Evolutionary conservation across 2,113 vertebrate genomes (phyloP), one percentile per base, ranked within the genome.

Genomic region (Litocranius walleri): DNA sequence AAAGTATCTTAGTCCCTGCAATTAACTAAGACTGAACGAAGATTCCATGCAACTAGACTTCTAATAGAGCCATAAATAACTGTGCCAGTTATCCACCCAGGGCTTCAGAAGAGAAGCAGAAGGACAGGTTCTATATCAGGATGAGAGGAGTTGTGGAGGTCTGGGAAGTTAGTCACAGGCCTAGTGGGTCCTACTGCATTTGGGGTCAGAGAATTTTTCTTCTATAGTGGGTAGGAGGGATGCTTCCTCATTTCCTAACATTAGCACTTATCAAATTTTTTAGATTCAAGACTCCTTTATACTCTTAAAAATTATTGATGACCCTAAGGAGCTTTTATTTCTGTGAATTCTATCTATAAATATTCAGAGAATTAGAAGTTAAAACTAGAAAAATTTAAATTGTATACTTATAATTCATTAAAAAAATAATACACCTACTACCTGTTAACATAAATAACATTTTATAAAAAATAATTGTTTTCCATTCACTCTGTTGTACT

Each of bases 401-500:
- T 82, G 30, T 91, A 78, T 54, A 57, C 10, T 91, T 91, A 48
- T 23, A 59, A 87, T 7, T 78, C 40, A 78, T 36, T 92, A 36
- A n/a, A 96, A 87, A 92, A 29, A 84, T 59, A 80, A 90, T 71
- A 61, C 30, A 56, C 5, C 21, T 9, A 61, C 78, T 83, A 33
- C 43, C 67, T 82, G 16, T 89, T 77, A 91, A 54, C 40, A 33
- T 62, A 93, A 96, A 30, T 33, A 90, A 74, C 14, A 81, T 78
- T 89, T 94, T 91, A 86, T 80, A 23, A 57, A 92, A 92, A 96
- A 61, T 81, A 45, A 45, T 30, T 48, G 50, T 84, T 85, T 93
- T 97, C 36, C 78, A 89, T 64, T 81, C 2, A 59, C n/a, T 57
- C 45, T 77, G 45, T 90, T 56, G 36, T 1, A 62, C 67, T 61